Evolutionary conservation across 2,888 invertebrate species (phyloP).

Genomic region (Morpho achilles): DNA sequence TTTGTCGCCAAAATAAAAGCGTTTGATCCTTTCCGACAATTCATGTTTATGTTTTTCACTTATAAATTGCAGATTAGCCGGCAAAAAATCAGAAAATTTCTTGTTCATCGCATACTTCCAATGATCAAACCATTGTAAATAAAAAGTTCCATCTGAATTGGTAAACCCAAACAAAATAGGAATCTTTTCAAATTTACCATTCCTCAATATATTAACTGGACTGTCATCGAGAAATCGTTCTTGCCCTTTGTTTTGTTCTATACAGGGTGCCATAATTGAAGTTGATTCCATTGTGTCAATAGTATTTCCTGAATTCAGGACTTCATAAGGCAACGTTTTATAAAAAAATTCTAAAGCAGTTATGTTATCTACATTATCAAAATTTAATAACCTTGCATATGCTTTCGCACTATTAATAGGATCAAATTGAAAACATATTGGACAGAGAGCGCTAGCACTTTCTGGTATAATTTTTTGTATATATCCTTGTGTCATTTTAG

Average conservation of each 20-base stretch:
- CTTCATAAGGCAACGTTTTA: slow-evolving; percentile 35
- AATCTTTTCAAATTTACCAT: slow-evolving; percentile 34
- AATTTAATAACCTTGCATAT: slow-evolving; percentile 33
- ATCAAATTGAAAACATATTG: slow-evolving; percentile 32
- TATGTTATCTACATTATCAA: slow-evolving; percentile 37
- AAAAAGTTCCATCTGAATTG: slow-evolving; percentile 41
- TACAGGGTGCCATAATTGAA: slow-evolving; percentile 34
- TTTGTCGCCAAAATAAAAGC: slow-evolving; percentile 44
- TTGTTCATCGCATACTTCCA: slow-evolving; percentile 45
- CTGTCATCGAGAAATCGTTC: slow-evolving; percentile 39
- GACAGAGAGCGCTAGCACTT: slow-evolving; percentile 31
- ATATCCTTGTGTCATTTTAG: slow-evolving; percentile 31
- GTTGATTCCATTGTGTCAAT: slow-evolving; percentile 29
- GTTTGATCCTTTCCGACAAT: slow-evolving; percentile 34
- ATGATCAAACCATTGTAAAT: slow-evolving; percentile 33
- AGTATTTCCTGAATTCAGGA: slow-evolving; percentile 31
- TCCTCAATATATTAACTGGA: slow-evolving; percentile 40
- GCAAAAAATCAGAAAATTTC: slow-evolving; percentile 52
- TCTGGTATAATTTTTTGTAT: slow-evolving; percentile 33
- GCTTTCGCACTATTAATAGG: slow-evolving; percentile 33
- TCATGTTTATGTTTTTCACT: slow-evolving; percentile 30
- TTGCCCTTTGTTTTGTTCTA: slow-evolving; percentile 31
- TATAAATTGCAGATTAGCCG: slow-evolving; percentile 38
- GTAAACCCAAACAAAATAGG: slow-evolving; percentile 46
- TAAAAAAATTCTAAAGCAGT: slow-evolving; percentile 44